phyloP scores from a whole-genome alignment of 1,140 invertebrate genomes.

The Papilio polyxenes region DNA sequence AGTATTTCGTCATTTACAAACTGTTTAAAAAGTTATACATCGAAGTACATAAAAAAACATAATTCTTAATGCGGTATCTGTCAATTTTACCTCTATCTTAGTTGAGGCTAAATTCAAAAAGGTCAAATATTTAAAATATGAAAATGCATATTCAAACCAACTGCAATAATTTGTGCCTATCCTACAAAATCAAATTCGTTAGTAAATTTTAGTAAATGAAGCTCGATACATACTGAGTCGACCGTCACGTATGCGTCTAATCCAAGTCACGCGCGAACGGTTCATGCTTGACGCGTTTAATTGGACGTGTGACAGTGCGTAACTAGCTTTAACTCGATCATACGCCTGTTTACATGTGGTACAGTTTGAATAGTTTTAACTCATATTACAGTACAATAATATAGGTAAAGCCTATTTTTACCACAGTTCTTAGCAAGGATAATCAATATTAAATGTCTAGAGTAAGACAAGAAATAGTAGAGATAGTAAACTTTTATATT shows the following conservation, averaged over 20 bases:
- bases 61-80: too few relatives aligned
- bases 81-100: too few relatives aligned
- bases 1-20: too few relatives aligned
- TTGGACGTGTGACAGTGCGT: conserved; percentile 58
- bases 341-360: conserved; percentile 16
- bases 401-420: neutral
- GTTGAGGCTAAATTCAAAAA: too few relatives aligned
- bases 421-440: too few relatives aligned
- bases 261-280: conserved; percentile 60
- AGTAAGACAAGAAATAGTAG: too few relatives aligned
- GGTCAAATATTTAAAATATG: neutral
- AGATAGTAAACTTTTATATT: too few relatives aligned
- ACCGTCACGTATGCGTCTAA: conserved; percentile 57
- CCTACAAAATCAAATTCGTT: conserved; percentile 42
- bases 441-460: too few relatives aligned
- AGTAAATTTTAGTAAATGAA: conserved; percentile 40
- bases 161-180: neutral
- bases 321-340: conserved; percentile 60
- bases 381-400: neutral
- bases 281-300: conserved; percentile 64
- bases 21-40: too few relatives aligned
- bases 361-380: neutral
- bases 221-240: conserved; percentile 24
- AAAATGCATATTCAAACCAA: neutral
- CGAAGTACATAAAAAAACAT: too few relatives aligned